Conservation (phyloP, 2,888 invertebrate species). For the Gymnosoma rotundatum region DNA sequence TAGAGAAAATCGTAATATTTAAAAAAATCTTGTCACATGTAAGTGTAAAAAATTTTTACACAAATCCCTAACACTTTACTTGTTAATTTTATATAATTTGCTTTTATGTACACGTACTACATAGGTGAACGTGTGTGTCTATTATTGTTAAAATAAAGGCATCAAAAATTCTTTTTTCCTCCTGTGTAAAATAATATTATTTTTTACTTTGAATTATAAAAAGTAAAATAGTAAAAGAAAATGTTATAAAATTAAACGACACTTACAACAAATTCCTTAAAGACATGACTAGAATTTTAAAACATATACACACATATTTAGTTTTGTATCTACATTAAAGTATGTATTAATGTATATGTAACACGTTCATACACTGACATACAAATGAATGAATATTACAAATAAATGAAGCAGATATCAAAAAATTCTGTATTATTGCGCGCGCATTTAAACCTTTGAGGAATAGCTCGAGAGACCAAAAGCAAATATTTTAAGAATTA, state of each 20-base stretch:
- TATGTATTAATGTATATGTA: no score
- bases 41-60: constrained; percentile 40
- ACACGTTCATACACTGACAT: no score
- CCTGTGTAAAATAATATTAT: constrained; percentile 5
- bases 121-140: background rate
- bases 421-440: constrained; percentile 19
- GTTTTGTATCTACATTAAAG: background rate
- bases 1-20: background rate
- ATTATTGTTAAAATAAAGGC: background rate
- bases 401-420: constrained; percentile 31
- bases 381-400: constrained; percentile 7
- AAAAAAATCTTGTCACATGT: constrained; percentile 43
- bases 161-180: constrained; percentile 29
- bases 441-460: constrained; percentile 41
- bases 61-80: background rate
- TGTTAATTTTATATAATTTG: background rate
- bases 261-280: constrained; percentile 46
- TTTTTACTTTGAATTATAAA: background rate
- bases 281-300: constrained; percentile 34
- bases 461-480: constrained; percentile 27
- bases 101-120: background rate
- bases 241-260: constrained; percentile 20
- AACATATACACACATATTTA: background rate
- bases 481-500: constrained; percentile 1
- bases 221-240: constrained; percentile 1